Evolutionary conservation across 2,797 vertebrate species (phyloP).

Genomic region (Epinephelus awoara): DNA sequence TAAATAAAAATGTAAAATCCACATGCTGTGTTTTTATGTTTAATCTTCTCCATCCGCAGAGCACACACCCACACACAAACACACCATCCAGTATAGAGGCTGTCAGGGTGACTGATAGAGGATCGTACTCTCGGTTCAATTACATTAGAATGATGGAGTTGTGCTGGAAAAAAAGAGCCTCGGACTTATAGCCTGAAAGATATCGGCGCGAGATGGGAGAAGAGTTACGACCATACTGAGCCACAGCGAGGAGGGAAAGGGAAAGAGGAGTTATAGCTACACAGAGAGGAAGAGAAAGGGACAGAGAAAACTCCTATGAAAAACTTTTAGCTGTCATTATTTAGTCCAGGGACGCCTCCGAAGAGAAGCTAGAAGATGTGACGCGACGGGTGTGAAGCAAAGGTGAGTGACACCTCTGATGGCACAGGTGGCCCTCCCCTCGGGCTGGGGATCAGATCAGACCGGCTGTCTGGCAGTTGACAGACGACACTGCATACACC

Average conservation of each 20-base stretch:
- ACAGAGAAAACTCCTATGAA: constrained; percentile 1
- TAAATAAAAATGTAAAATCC: constrained; percentile 31
- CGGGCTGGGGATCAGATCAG: constrained; percentile 38
- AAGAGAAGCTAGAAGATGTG: constrained; percentile 25
- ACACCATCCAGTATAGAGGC: constrained; percentile 4
- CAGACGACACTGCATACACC: constrained; percentile 79
- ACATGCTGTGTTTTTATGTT: constrained; percentile 10
- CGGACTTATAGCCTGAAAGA: constrained; percentile 49
- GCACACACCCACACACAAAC: constrained; percentile 22
- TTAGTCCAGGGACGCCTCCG: constrained; percentile 6
- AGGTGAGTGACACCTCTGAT: constrained; percentile 48
- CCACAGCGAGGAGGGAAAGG: constrained; percentile 7
- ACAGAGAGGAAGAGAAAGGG: constrained; percentile 17
- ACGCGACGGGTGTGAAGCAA: constrained; percentile 20
- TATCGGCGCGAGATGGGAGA: constrained; percentile 29
- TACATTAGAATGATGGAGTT: constrained; percentile 74
- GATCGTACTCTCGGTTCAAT: constrained; percentile 56
- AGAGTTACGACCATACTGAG: constrained; percentile 57
- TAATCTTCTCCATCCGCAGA: constrained; percentile 17
- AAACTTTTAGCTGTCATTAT: constrained; percentile 21
- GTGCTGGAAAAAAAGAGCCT: constrained; percentile 40
- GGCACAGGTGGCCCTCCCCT: constrained; percentile 15
- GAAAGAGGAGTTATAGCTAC: constrained; percentile 39
- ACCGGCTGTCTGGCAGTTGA: constrained; percentile 65
- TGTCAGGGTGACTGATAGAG: constrained; percentile 54